Evolutionary conservation across 2,888 invertebrate genomes (phyloP), one percentile per base, ranked within the genome.

Genomic region (Drosophila meridionalis): DNA sequence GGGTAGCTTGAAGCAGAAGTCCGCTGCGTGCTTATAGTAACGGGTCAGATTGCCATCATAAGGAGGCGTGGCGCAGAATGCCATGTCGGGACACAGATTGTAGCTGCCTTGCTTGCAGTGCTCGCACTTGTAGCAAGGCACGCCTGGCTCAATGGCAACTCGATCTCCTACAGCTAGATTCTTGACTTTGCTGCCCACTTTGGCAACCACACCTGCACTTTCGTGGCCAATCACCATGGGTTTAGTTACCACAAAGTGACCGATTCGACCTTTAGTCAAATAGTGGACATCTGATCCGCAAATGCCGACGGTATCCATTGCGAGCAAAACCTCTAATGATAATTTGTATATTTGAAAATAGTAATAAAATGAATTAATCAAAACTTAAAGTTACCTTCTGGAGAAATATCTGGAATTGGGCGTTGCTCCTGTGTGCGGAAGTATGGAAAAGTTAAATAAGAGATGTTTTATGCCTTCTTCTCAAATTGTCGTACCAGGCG

Each of bases 21-120:
- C 97, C 8, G 97, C 97, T 7, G 97, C 96, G 91, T 99, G 99
- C 48, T 96, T 96, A 93, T 98, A 98, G 93, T 95, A 99, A 87
- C 97, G 95, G 55, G 95, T 95, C 36, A 99, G 94, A 92, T 97
- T 98, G 63, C 99, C 99, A 94, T 99, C 96, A 62, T 95, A 94
- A 0, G 99, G 99, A 1, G 99, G 99, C 0, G 99, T 99, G n/a
- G 99, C 99, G 93, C 98, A 98, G 94, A 99, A 99, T 63, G 94
- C 91, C 93, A 99, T 96, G 63, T 97, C 97, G 0, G 95, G 94
- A 83, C 99, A 99, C 50, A 99, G 94, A 93, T 99, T 98, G 94
- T 99, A 99, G 69, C 95, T 94, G 47, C 99, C 99, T 0, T 68
- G 83, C 64, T 97, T 98, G 94, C 99, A 99, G 92, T 95, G 96